Conservation (phyloP, 1,140 invertebrate species). For the Lamellibrachia luymesi region DNA sequence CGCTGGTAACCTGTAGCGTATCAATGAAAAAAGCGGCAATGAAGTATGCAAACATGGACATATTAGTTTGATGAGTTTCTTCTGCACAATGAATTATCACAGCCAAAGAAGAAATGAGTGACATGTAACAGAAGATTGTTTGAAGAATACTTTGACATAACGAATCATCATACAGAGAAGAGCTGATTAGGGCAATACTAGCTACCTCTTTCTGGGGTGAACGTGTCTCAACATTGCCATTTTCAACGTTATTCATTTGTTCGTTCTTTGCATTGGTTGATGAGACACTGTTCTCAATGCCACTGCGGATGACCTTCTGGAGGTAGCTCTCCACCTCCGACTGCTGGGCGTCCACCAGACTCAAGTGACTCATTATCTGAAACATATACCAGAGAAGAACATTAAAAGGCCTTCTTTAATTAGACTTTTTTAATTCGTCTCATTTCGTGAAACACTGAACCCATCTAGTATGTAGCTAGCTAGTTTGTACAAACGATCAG, state of each 20-base stretch:
- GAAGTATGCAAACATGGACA: background rate
- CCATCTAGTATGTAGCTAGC: too few species aligned
- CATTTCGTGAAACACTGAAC: too few species aligned
- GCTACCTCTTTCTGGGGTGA: background rate
- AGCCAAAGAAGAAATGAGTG: background rate
- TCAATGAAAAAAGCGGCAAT: too few species aligned
- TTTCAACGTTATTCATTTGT: conserved; percentile 35
- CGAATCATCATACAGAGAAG: background rate
- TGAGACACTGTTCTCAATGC: background rate
- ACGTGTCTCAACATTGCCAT: conserved; percentile 17
- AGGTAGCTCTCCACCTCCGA: conserved; percentile 81
- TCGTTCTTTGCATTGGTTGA: conserved; percentile 20
- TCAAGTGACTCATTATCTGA: conserved; percentile 74
- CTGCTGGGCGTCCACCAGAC: conserved; percentile 74
- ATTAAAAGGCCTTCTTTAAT: too few species aligned
- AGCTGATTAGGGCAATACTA: background rate
- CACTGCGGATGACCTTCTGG: conserved; percentile 33
- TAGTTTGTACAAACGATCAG: too few species aligned
- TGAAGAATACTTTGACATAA: background rate
- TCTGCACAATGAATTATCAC: background rate
- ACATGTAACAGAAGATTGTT: background rate
- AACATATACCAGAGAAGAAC: background rate
- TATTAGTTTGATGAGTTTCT: background rate
- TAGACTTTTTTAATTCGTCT: too few species aligned
- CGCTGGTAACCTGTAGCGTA: too few species aligned